Conservation (phyloP, 2,888 invertebrate species). For the Eustalomyia histrio region DNA sequence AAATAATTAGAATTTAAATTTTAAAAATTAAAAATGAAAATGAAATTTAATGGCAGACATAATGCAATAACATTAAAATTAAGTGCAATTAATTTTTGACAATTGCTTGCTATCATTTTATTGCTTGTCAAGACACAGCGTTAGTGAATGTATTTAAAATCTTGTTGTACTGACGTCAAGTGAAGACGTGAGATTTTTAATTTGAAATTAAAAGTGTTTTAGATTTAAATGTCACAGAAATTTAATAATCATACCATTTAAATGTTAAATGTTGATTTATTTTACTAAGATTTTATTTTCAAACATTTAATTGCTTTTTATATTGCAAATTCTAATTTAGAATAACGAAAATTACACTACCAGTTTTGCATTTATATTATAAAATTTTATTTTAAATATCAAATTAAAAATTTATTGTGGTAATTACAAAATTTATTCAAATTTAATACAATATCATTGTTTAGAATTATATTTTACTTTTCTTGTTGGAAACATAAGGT, state of each 20-base stretch:
- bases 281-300: background rate
- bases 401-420: background rate
- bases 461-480: too few relatives aligned
- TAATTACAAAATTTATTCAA: background rate
- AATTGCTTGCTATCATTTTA: too few relatives aligned
- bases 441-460: background rate
- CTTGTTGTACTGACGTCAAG: background rate
- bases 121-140: too few relatives aligned
- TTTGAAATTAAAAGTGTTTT: constrained; percentile 3
- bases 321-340: background rate
- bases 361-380: constrained; percentile 2
- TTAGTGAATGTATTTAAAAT: background rate
- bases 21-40: too few relatives aligned
- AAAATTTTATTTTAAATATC: background rate
- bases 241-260: background rate
- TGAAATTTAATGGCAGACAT: too few relatives aligned
- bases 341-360: background rate
- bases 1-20: too few relatives aligned
- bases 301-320: background rate
- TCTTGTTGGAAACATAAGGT: background rate
- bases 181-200: background rate
- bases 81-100: too few relatives aligned
- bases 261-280: background rate
- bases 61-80: too few relatives aligned
- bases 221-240: background rate